Evolutionary conservation across 2,113 vertebrate species (phyloP), one percentile per base, ranked within the genome.

Genomic region (Cinclus mexicanus): DNA sequence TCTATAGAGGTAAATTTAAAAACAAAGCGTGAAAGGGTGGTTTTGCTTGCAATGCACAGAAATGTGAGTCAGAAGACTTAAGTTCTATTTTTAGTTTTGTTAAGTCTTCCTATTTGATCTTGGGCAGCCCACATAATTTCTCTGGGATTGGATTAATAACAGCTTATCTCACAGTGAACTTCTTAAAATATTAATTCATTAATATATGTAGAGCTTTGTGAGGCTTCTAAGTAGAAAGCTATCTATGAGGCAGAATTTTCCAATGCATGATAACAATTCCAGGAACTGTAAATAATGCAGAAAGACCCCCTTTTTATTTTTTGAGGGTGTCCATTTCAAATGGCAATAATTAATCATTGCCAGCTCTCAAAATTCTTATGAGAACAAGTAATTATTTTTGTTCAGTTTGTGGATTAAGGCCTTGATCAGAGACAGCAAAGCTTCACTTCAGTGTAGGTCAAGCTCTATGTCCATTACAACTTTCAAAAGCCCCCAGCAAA

Each of bases 151-250:
- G 68, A 93, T 94, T 96, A 93, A 91, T 93, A 93, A 71, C 92
- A 95, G 76, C 28, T 95, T 93, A 92, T 93, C 83, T 96, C 79
- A 65, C 65, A 71, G 72, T 64, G 71, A 95, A 89, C 80, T 92
- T 84, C 85, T 96, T 90, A 96, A 95, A 96, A 95, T 94, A 90
- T 78, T 83, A 94, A 69, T 96, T 96, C 85, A 86, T 93, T 96
- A 94, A 94, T 90, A 68, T 81, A 64, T 87, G 90, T 78, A 92
- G 77, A 94, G 52, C 64, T 96, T 87, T 77, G 55, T 93, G 83
- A 78, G 47, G 23, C 75, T 92, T 81, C 47, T 67, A 70, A 95
- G 78, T 75, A 67, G 92, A 95, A 95, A 77, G 83, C 52, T 56
- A 22, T 55, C 21, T 31, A 49, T 53, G 65, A 93, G 33, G 55